phyloP scores from a whole-genome alignment of 1,140 invertebrate genomes.

The Cydia strobilella region DNA sequence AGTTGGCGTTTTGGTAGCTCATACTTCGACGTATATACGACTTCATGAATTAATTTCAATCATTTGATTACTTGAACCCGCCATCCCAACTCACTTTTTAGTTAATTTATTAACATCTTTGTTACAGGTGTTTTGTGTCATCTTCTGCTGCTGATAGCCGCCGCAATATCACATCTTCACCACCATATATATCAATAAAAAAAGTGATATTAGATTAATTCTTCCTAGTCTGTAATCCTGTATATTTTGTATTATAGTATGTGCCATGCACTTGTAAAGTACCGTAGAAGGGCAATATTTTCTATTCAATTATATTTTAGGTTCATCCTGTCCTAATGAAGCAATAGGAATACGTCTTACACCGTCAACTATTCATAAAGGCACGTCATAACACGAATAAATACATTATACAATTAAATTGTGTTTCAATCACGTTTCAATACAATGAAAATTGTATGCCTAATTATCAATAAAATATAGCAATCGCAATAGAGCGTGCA shows the following conservation, averaged over 20 bases:
- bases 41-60: too few species aligned
- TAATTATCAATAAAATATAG: too few species aligned
- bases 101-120: constrained; percentile 1
- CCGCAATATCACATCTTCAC: constrained; percentile 56
- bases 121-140: constrained; percentile 57
- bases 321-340: constrained; percentile 66
- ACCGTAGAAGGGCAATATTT: constrained; percentile 72
- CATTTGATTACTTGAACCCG: too few species aligned
- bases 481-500: too few species aligned
- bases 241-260: constrained; percentile 78
- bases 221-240: constrained; percentile 68
- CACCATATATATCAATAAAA: constrained; percentile 73
- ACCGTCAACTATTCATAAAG: constrained; percentile 73
- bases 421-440: constrained; percentile 31
- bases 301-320: constrained; percentile 65
- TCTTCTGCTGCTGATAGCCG: constrained; percentile 52
- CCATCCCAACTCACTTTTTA: too few species aligned
- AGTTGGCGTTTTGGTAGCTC: too few species aligned
- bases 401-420: constrained; percentile 54
- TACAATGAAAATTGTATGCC: not conserved
- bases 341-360: constrained; percentile 61
- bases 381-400: constrained; percentile 68
- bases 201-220: constrained; percentile 77
- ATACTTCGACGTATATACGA: too few species aligned
- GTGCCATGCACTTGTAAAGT: constrained; percentile 74